Percentiles rank a stretch among this genome's conserved stretches.
phyloP scores from a whole-genome alignment of 2,888 invertebrate genomes.

The Agrypnus murinus region DNA sequence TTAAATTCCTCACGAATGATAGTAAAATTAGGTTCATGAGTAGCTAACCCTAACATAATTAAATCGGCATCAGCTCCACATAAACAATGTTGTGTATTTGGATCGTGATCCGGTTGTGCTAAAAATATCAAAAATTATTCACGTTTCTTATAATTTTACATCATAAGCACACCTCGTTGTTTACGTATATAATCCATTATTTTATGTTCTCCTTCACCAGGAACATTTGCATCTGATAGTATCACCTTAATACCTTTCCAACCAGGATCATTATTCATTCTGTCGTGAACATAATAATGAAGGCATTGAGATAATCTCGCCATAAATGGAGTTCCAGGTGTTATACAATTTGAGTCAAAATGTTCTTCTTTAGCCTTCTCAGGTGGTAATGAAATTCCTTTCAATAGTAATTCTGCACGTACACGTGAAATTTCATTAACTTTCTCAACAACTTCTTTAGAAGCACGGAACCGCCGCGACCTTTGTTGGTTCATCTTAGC shows the following conservation, averaged over 20 bases:
- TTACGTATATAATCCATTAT: slow-evolving; percentile 99
- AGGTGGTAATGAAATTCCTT: slow-evolving; percentile 86
- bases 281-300: slow-evolving; percentile 91
- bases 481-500: slow-evolving; percentile 99
- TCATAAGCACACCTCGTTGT: slow-evolving; percentile 86
- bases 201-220: slow-evolving; percentile 99
- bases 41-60: slow-evolving; percentile 98
- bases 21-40: slow-evolving; percentile 99
- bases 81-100: slow-evolving; percentile 97
- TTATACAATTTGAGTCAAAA: slow-evolving; percentile 99
- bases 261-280: slow-evolving; percentile 93
- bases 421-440: slow-evolving; percentile 88
- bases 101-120: slow-evolving; percentile 96
- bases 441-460: slow-evolving; percentile 95
- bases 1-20: slow-evolving; percentile 99
- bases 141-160: slow-evolving; percentile 46
- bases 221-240: slow-evolving; percentile 98
- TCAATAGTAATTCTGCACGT: slow-evolving; percentile 81
- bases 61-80: slow-evolving; percentile 99
- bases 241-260: slow-evolving; percentile 96
- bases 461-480: slow-evolving; percentile 95
- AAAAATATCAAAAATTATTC: too few relatives aligned
- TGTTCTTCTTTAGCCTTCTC: slow-evolving; percentile 94
- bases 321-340: slow-evolving; percentile 99
- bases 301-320: slow-evolving; percentile 89